Evolutionary conservation across 2,797 vertebrate genomes (phyloP).

Genomic region (Gymnoscopelus microlampas): DNA sequence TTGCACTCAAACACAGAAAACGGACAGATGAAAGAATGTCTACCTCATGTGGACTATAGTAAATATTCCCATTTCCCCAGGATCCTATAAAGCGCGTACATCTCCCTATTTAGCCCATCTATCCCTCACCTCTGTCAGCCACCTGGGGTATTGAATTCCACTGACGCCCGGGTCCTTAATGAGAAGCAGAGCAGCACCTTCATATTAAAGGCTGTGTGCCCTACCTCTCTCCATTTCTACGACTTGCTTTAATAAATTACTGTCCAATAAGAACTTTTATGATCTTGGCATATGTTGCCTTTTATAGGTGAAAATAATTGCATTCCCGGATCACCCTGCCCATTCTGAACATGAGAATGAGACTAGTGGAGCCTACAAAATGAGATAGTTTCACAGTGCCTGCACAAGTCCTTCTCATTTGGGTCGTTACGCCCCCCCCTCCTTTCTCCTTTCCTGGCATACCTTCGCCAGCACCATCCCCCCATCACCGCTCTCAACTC

Average conservation of each 20-base stretch:
- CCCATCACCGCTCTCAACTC: conserved; percentile 62
- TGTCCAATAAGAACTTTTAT: conserved; percentile 95
- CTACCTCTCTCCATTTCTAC: conserved; percentile 74
- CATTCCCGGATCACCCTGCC: conserved; percentile 92
- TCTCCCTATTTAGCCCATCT: conserved; percentile 60
- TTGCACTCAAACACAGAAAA: conserved; percentile 31
- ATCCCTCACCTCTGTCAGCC: conserved; percentile 44
- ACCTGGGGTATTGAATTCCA: conserved; percentile 67
- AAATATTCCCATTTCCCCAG: conserved; percentile 56
- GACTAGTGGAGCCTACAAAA: conserved; percentile 82
- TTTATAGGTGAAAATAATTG: conserved; percentile 98
- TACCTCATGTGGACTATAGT: conserved; percentile 29
- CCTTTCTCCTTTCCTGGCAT: conserved; percentile 81
- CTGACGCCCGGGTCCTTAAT: conserved; percentile 64
- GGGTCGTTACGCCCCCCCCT: conserved; percentile 80
- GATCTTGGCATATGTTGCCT: conserved; percentile 97
- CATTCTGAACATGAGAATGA: conserved; percentile 92
- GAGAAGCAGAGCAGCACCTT: conserved; percentile 71
- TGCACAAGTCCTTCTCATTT: conserved; percentile 95
- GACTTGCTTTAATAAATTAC: conserved; percentile 89
- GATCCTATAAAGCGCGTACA: conserved; percentile 61
- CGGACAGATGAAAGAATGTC: conserved; percentile 25
- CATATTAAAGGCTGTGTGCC: conserved; percentile 64
- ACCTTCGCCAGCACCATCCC: conserved; percentile 68
- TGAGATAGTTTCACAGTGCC: conserved; percentile 95